Conservation (phyloP, 2,888 invertebrate genomes). For the Orchesellides sinensis region DNA sequence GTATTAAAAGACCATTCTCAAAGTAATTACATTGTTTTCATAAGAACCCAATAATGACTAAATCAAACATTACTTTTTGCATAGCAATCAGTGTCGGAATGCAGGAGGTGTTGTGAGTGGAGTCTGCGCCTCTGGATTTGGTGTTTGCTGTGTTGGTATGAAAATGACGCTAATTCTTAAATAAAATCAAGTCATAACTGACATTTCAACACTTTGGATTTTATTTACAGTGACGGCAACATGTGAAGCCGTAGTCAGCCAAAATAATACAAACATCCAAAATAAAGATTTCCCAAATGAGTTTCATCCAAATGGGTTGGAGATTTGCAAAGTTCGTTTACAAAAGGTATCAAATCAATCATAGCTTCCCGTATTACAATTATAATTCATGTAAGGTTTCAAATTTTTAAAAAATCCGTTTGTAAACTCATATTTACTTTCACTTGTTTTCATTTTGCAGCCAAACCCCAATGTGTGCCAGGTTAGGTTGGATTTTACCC, state of each 20-base stretch:
- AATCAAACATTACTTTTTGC: not conserved
- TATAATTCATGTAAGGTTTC: no score
- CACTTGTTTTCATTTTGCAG: constrained; percentile 3
- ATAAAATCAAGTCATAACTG: no score
- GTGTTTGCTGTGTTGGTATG: constrained; percentile 72
- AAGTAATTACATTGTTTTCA: no score
- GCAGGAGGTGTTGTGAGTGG: constrained; percentile 67
- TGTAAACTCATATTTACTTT: not conserved
- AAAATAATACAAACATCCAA: constrained; percentile 72
- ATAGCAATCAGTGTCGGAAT: constrained; percentile 70
- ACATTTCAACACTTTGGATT: no score
- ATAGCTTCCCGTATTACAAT: no score
- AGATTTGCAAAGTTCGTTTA: constrained; percentile 72
- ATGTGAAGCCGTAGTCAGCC: constrained; percentile 68
- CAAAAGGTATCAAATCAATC: constrained; percentile 60
- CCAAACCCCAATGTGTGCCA: constrained; percentile 70
- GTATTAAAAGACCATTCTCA: no score
- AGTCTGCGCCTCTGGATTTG: constrained; percentile 70
- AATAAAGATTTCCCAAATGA: constrained; percentile 64
- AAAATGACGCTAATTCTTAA: no score
- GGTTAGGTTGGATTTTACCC: constrained; percentile 67
- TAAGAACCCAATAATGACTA: no score
- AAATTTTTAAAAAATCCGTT: not conserved
- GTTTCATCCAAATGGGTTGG: constrained; percentile 68
- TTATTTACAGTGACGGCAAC: constrained; percentile 69